Evolutionary conservation across 1,140 invertebrate genomes (phyloP).

Genomic region (Philotrypesis tridentata): DNA sequence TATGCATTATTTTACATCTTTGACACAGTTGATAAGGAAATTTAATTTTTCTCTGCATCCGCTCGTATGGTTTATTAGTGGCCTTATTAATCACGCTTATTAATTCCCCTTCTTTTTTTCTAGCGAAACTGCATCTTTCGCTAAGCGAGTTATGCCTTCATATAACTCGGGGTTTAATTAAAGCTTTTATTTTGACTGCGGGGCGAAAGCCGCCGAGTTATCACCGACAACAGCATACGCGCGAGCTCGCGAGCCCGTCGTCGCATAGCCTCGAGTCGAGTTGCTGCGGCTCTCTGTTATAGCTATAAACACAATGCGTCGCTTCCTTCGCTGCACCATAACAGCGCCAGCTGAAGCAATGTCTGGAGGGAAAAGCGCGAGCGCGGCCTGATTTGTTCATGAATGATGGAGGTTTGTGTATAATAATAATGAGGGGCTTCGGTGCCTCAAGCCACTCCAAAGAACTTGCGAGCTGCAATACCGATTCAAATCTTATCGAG

Average conservation of each 20-base stretch:
- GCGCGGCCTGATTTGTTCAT: slow-evolving; percentile 54
- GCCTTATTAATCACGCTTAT: slow-evolving; percentile 24
- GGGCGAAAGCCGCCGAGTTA: background rate
- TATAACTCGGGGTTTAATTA: background rate
- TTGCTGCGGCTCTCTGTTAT: background rate
- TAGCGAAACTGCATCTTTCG: background rate
- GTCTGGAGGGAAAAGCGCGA: slow-evolving; percentile 39
- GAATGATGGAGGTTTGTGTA: slow-evolving; percentile 55
- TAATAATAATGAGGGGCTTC: slow-evolving; percentile 50
- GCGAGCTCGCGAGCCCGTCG: background rate
- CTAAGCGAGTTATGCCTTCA: background rate
- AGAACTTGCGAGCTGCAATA: background rate
- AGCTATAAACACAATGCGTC: background rate
- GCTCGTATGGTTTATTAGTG: slow-evolving; percentile 4
- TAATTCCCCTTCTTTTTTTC: background rate
- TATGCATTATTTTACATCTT: slow-evolving; percentile 24
- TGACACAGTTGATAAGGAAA: slow-evolving; percentile 21
- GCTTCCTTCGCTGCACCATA: background rate
- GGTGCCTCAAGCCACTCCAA: slow-evolving; percentile 25
- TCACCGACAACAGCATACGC: background rate
- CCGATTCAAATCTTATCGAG: background rate
- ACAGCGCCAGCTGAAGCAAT: slow-evolving; percentile 39
- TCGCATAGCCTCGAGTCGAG: background rate
- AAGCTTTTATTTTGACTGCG: background rate
- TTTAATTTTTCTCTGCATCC: slow-evolving; percentile 18